Evolutionary conservation across 2,113 vertebrate genomes (phyloP).

Genomic region (Nothocercus julius): DNA sequence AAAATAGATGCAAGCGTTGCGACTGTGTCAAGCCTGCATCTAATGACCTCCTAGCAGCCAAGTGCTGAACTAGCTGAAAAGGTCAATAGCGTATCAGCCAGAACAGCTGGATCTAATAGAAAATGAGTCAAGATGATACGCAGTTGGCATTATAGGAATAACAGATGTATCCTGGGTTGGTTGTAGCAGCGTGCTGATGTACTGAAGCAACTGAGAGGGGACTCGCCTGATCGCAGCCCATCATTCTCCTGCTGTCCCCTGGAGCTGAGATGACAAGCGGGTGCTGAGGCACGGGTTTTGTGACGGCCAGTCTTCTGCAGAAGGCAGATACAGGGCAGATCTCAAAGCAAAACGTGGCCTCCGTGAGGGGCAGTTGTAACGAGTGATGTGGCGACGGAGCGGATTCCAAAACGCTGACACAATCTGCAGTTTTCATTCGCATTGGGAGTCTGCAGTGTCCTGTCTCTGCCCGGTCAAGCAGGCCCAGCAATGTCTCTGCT

Average conservation of each 20-base stretch:
- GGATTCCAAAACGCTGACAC: neutral
- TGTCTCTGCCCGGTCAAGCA: neutral
- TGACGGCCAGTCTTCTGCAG: neutral
- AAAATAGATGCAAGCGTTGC: neutral
- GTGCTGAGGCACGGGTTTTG: neutral
- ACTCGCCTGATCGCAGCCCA: neutral
- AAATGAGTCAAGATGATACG: conserved; percentile 5
- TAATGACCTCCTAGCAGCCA: conserved; percentile 11
- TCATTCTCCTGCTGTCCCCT: neutral
- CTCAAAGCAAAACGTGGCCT: neutral
- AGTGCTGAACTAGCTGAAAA: conserved; percentile 33
- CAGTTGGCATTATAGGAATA: conserved; percentile 28
- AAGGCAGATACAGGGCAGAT: neutral
- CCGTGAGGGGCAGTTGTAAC: neutral
- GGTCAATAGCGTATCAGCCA: conserved; percentile 27
- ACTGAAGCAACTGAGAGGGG: conserved; percentile 36
- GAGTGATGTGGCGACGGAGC: neutral
- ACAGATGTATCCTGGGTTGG: neutral
- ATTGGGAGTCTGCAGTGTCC: neutral
- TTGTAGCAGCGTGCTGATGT: neutral
- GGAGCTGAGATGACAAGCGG: conserved; percentile 13
- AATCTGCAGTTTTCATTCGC: accelerated
- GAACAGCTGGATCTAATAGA: conserved; percentile 64
- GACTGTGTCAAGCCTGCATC: neutral
- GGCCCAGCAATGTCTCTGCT: neutral